Percentiles rank a stretch among this genome's conserved stretches.
Conservation (phyloP, 2,888 invertebrate genomes). For the Odontomyia ornata region DNA sequence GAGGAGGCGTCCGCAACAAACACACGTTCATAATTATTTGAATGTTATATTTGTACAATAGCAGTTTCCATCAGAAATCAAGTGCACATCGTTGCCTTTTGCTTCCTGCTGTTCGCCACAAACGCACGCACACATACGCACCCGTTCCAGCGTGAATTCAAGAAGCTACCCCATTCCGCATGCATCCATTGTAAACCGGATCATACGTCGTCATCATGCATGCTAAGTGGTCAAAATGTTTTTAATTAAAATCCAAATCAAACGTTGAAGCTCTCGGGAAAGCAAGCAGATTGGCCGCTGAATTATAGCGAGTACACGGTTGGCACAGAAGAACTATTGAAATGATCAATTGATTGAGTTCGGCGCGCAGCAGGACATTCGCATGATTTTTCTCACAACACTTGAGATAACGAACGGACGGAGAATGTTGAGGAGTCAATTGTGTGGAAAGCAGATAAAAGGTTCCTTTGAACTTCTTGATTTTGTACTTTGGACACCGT, state of each 20-base stretch:
- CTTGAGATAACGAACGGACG: constrained; percentile 25
- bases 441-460: constrained; percentile 18
- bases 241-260: constrained; percentile 35
- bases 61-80: constrained; percentile 2
- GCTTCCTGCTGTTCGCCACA: constrained; percentile 35
- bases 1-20: constrained; percentile 38
- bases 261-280: neutral
- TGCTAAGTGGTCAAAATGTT: constrained; percentile 42
- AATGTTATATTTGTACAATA: neutral
- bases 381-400: constrained; percentile 37
- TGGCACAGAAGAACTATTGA: neutral
- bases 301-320: neutral
- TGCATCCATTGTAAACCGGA: constrained; percentile 1
- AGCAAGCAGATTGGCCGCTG: constrained; percentile 20
- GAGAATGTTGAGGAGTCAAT: constrained; percentile 32
- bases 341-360: constrained; percentile 40
- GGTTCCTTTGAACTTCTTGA: neutral
- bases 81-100: constrained; percentile 34
- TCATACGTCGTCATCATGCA: constrained; percentile 39
- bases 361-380: constrained; percentile 39
- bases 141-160: constrained; percentile 22
- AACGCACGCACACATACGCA: neutral
- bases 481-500: neutral
- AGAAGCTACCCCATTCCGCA: constrained; percentile 33
- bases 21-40: constrained; percentile 14